These are phyloP conservation scores for Phyllotreta cruciferae DNA, from an alignment of 2,888 invertebrate species.

Conservation along the genomic window DNA sequence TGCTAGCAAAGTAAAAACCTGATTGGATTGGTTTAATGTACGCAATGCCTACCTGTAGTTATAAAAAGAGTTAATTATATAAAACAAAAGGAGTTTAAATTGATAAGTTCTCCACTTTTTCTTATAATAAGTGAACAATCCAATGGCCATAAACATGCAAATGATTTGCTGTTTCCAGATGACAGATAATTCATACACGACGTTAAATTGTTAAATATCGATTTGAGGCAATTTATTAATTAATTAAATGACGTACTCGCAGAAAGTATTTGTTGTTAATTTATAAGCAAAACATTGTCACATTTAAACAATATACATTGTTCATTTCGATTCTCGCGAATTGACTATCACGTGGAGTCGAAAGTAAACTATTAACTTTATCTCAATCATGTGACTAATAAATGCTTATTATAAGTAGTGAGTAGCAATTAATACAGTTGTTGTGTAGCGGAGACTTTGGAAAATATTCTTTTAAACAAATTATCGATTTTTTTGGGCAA, in stretches of 20 bases:
- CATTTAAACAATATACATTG: slow-evolving; percentile 25
- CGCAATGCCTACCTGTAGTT: too few relatives aligned
- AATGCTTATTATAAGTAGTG: slow-evolving; percentile 15
- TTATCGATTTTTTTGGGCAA: too few relatives aligned
- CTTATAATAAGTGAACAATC: too few relatives aligned
- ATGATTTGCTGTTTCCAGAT: too few relatives aligned
- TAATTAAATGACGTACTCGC: slow-evolving; percentile 9
- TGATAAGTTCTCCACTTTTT: too few relatives aligned
- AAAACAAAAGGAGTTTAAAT: too few relatives aligned
- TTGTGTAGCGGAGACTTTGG: slow-evolving; percentile 6
- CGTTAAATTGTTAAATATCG: slow-evolving; percentile 4
- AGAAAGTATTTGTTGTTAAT: slow-evolving; percentile 17
- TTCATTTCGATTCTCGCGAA: slow-evolving; percentile 19
- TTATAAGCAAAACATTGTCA: slow-evolving; percentile 25
- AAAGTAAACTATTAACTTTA: slow-evolving; percentile 21
- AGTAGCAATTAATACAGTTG: slow-evolving; percentile 12
- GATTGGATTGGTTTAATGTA: too few relatives aligned
- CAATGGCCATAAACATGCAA: too few relatives aligned
- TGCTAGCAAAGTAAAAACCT: too few relatives aligned
- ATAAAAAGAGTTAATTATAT: too few relatives aligned
- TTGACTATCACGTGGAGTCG: slow-evolving; percentile 21
- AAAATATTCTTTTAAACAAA: slow-evolving; percentile 1
- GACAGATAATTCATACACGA: too few relatives aligned
- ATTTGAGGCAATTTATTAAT: slow-evolving; percentile 7
- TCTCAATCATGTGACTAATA: slow-evolving; percentile 24